Conservation (phyloP, 2,113 vertebrate genomes). For the Sturnus vulgaris region DNA sequence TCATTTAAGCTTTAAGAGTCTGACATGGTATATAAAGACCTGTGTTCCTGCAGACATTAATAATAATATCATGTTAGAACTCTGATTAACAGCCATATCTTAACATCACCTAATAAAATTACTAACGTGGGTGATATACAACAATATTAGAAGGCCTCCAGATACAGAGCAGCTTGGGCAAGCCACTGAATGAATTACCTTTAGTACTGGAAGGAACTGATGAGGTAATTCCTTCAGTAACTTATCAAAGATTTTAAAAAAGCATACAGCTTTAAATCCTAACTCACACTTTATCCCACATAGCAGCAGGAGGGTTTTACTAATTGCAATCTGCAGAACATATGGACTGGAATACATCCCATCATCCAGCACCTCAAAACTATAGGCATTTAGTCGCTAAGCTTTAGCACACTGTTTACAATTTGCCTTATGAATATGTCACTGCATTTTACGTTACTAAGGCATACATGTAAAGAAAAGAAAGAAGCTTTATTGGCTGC, state of each 20-base stretch:
- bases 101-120: slow-evolving; percentile 33
- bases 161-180: neutral
- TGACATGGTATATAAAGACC: neutral
- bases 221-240: slow-evolving; percentile 43
- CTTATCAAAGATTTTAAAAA: neutral
- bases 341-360: slow-evolving; percentile 37
- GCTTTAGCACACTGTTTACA: neutral
- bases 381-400: neutral
- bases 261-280: neutral
- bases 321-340: slow-evolving; percentile 66
- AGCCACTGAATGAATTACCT: neutral
- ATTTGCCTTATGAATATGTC: neutral
- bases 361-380: neutral
- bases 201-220: slow-evolving; percentile 25
- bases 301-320: slow-evolving; percentile 51
- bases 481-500: neutral
- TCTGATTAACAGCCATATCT: neutral
- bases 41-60: neutral
- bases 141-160: neutral
- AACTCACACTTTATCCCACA: slow-evolving; percentile 33
- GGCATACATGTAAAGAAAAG: neutral
- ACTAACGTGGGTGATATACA: neutral
- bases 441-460: neutral
- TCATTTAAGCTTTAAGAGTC: neutral
- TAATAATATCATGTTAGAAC: neutral